Evolutionary conservation across 2,113 vertebrate genomes (phyloP).

Genomic region (Sclerurus mexicanus): DNA sequence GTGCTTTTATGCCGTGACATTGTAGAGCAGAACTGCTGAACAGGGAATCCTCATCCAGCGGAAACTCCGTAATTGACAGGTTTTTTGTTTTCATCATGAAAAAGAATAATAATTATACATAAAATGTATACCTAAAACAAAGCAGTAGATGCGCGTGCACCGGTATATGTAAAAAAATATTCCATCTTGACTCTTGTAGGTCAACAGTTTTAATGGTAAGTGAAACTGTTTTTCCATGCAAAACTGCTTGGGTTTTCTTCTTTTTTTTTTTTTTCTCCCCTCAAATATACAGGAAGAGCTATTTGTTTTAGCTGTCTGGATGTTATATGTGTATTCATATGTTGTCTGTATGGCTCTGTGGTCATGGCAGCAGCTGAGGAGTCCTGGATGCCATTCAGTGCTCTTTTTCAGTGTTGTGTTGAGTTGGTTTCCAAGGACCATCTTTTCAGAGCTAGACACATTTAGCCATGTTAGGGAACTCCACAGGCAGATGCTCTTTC

Average conservation of each 20-base stretch:
- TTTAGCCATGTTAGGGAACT: background rate
- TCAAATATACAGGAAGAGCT: background rate
- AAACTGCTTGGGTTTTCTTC: background rate
- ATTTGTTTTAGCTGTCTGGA: background rate
- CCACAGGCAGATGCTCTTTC: conserved; percentile 6
- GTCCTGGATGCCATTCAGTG: background rate
- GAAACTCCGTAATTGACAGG: background rate
- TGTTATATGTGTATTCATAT: background rate
- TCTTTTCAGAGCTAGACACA: background rate
- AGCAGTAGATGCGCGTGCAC: background rate
- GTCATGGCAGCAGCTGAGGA: background rate
- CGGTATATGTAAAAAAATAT: background rate
- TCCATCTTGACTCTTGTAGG: background rate
- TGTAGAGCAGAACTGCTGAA: background rate
- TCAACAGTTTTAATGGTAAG: background rate
- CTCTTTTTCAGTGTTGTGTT: background rate
- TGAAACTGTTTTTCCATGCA: background rate
- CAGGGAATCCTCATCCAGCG: background rate
- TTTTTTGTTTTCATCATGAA: background rate
- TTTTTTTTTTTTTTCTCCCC: accelerated
- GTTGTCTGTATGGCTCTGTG: background rate
- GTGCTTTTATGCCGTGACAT: background rate
- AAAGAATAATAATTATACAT: background rate
- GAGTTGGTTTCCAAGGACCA: background rate
- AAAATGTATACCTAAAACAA: background rate